Percentiles rank a stretch among this genome's conserved stretches.
These are phyloP conservation scores for Argyrosomus regius DNA, from an alignment of 2,797 vertebrate species.

Conservation along the genomic window DNA sequence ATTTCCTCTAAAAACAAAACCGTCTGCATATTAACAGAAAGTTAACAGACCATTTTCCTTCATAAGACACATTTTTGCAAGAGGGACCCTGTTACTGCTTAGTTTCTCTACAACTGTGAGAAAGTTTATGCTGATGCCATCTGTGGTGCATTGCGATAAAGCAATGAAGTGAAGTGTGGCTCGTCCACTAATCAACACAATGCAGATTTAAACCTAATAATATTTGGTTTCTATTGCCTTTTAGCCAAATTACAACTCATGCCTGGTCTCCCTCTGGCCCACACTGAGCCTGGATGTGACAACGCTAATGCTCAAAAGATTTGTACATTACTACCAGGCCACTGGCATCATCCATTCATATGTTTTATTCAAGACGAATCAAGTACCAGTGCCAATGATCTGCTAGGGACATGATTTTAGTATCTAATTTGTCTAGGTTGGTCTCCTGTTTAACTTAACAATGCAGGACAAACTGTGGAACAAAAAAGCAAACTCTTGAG, in stretches of 20 bases:
- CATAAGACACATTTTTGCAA: neutral
- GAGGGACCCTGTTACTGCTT: neutral
- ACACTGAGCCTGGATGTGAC: neutral
- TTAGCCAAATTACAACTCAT: neutral
- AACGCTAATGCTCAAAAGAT: neutral
- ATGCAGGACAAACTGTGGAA: constrained; percentile 5
- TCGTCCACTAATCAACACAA: neutral
- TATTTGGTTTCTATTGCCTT: neutral
- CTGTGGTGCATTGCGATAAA: neutral
- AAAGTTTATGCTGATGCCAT: neutral
- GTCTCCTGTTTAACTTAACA: neutral
- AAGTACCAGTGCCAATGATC: neutral
- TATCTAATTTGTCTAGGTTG: neutral
- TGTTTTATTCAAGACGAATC: neutral
- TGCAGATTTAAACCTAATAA: neutral
- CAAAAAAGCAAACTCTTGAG: neutral
- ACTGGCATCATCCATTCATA: neutral
- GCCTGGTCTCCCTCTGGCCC: neutral
- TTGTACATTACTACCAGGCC: neutral
- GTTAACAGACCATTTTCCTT: neutral
- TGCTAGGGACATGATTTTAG: neutral
- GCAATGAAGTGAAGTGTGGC: neutral
- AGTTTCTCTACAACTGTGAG: neutral
- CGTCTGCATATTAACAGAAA: too few species aligned
- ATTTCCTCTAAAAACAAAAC: too few species aligned